Conservation (phyloP, 2,797 vertebrate species). For the Cyclura pinguis region DNA sequence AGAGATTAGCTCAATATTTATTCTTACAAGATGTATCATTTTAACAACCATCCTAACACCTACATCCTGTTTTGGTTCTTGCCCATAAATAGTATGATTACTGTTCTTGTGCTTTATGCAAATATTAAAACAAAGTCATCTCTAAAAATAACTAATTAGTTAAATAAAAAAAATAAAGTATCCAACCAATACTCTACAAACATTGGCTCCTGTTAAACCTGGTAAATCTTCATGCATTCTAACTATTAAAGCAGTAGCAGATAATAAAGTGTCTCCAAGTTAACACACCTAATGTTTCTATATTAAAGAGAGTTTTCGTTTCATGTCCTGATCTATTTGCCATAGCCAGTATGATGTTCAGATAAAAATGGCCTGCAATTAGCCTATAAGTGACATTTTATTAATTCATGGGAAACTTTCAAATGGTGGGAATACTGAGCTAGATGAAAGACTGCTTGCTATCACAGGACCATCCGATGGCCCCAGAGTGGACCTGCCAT, state of each 20-base stretch:
- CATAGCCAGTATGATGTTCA: neutral
- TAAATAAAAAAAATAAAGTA: neutral
- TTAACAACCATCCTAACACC: neutral
- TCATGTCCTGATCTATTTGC: conserved; percentile 6
- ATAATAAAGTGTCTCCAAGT: neutral
- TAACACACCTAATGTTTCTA: neutral
- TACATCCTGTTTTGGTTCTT: neutral
- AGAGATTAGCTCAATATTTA: neutral
- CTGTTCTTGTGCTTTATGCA: neutral
- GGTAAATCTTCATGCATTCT: neutral
- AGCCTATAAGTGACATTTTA: neutral
- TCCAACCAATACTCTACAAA: neutral
- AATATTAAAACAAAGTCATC: neutral
- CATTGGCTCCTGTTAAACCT: no score
- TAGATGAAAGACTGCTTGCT: rapidly evolving
- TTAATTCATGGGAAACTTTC: neutral
- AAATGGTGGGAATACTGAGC: neutral
- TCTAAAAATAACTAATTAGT: neutral
- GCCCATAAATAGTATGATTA: neutral
- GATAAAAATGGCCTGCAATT: conserved; percentile 17
- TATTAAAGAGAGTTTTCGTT: conserved; percentile 5
- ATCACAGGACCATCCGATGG: neutral
- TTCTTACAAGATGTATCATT: neutral
- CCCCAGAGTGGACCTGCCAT: neutral
- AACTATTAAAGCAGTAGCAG: neutral